phyloP scores from a whole-genome alignment of 2,797 vertebrate genomes.

The Natrix natrix region DNA sequence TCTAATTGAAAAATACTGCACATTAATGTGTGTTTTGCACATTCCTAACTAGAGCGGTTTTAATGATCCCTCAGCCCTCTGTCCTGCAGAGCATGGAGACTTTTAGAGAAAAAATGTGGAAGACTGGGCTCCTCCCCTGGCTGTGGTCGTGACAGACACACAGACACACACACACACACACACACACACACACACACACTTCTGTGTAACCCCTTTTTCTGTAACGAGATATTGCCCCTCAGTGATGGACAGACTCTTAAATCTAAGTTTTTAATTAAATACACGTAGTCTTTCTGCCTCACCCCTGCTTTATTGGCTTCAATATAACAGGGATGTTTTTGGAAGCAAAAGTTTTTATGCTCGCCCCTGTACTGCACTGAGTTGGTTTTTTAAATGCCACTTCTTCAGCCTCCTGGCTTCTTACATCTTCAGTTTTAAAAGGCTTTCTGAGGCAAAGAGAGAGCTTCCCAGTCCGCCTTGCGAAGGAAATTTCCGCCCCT shows the following conservation, averaged over 20 bases:
- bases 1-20: slow-evolving; percentile 99
- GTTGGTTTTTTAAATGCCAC: too few species aligned
- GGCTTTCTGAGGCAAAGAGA: neutral
- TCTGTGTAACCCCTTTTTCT: neutral
- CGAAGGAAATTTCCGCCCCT: neutral
- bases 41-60: slow-evolving; percentile 78
- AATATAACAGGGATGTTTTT: neutral
- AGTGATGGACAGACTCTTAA: neutral
- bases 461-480: neutral
- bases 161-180: too few species aligned
- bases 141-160: neutral
- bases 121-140: neutral
- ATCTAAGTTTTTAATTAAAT: neutral
- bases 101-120: slow-evolving; percentile 56
- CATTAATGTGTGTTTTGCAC: slow-evolving; percentile 95
- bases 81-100: slow-evolving; percentile 78
- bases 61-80: slow-evolving; percentile 89
- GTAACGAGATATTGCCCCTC: neutral
- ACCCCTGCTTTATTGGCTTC: neutral
- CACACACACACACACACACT: neutral
- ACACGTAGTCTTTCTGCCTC: neutral
- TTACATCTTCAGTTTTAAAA: neutral
- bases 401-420: neutral
- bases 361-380: too few species aligned
- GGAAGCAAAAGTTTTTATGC: too few species aligned